Conservation (phyloP, 2,113 vertebrate genomes). For the Neotoma lepida region DNA sequence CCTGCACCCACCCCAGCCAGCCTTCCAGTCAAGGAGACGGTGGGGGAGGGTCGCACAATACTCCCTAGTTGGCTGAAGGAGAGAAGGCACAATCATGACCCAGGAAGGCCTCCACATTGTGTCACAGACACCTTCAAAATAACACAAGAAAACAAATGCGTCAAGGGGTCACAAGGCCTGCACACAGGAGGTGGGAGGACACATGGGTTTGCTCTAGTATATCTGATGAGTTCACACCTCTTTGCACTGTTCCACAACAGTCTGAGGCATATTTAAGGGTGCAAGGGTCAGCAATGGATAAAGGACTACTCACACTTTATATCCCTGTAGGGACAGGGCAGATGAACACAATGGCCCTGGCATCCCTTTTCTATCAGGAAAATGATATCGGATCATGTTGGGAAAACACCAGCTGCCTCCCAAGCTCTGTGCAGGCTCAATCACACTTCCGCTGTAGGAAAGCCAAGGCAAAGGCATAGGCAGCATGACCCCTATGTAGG, state of each 20-base stretch:
- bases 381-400: rapidly evolving
- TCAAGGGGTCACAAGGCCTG: rapidly evolving
- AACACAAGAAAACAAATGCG: neutral
- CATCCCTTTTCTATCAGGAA: neutral
- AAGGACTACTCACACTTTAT: neutral
- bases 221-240: no score
- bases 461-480: neutral
- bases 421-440: rapidly evolving
- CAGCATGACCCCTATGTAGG: neutral
- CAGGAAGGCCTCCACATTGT: rapidly evolving
- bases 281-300: neutral
- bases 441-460: no score
- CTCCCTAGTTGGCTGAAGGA: neutral
- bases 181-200: neutral
- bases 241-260: no score
- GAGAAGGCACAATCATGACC: neutral
- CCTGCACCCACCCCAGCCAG: neutral
- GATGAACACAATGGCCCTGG: neutral
- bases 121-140: rapidly evolving
- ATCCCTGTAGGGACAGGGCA: neutral
- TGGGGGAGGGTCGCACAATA: rapidly evolving
- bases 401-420: neutral
- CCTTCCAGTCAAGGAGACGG: neutral
- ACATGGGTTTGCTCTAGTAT: neutral
- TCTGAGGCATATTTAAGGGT: neutral